Percentiles rank a stretch among this genome's conserved stretches.
Conservation (phyloP, 1,140 invertebrate genomes). For the Drosophila mojavensis region DNA sequence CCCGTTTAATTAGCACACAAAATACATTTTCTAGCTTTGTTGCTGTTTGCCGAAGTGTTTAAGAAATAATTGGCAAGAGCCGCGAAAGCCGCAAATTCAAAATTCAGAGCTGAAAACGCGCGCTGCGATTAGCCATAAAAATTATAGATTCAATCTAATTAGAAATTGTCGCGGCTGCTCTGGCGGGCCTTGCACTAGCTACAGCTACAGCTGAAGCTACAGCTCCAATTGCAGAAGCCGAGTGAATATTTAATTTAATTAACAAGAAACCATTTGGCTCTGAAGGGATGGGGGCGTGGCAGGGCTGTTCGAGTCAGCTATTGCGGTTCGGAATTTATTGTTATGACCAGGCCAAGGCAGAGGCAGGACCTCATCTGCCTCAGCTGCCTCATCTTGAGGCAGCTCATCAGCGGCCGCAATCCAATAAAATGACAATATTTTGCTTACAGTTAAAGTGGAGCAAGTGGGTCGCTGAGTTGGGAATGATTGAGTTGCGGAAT, state of each 20-base stretch:
- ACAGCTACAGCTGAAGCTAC: background rate
- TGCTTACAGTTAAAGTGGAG: conserved; percentile 25
- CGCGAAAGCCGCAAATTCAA: conserved; percentile 65
- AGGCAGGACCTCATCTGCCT: conserved; percentile 38
- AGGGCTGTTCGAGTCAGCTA: background rate
- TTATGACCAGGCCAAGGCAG: conserved; percentile 70
- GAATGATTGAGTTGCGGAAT: conserved; percentile 58
- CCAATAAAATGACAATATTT: conserved; percentile 65
- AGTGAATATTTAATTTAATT: conserved; percentile 83
- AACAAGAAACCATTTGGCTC: conserved; percentile 75
- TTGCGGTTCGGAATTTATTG: conserved; percentile 72
- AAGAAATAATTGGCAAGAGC: conserved; percentile 37
- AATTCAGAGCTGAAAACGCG: conserved; percentile 61
- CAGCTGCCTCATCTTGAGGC: conserved; percentile 15
- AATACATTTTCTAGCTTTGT: conserved; percentile 52
- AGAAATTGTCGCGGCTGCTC: conserved; percentile 68
- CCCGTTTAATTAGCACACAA: conserved; percentile 69
- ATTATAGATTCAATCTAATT: conserved; percentile 84
- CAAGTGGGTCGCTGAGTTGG: background rate
- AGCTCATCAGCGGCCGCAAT: conserved; percentile 32
- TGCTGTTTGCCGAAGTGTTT: conserved; percentile 26
- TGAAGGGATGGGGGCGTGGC: background rate
- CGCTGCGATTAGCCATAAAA: conserved; percentile 80
- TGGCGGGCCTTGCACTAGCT: conserved; percentile 21
- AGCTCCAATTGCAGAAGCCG: conserved; percentile 7